phyloP scores from a whole-genome alignment of 2,888 invertebrate species.

The Drosophila meridionalis region DNA sequence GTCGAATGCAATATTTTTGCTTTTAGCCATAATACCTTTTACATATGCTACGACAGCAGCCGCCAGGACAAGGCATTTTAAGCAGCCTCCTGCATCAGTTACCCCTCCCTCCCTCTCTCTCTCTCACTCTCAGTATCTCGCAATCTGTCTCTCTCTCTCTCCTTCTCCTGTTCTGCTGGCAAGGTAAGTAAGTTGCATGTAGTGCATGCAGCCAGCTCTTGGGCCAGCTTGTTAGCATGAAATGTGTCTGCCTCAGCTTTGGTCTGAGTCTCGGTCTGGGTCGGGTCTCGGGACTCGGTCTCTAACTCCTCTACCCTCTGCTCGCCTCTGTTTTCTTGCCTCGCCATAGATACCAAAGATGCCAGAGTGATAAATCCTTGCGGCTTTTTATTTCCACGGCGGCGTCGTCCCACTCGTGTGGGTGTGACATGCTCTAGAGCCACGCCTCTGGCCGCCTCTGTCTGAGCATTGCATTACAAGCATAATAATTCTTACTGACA shows the following conservation, averaged over 20 bases:
- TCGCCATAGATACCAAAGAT: conserved; percentile 62
- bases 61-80: conserved; percentile 47
- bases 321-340: conserved; percentile 4
- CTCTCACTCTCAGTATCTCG: neutral
- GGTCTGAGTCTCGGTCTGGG: neutral
- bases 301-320: neutral
- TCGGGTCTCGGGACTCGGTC: neutral
- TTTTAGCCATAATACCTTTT: conserved; percentile 81
- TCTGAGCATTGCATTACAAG: conserved; percentile 77
- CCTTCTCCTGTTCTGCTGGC: neutral
- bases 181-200: conserved; percentile 73
- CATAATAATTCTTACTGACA: conserved; percentile 80
- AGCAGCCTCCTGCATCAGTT: conserved; percentile 15
- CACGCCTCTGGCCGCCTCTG: conserved; percentile 48
- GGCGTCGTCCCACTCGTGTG: conserved; percentile 49
- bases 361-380: conserved; percentile 80
- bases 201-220: conserved; percentile 23
- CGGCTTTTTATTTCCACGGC: conserved; percentile 77
- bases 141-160: neutral
- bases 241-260: conserved; percentile 64
- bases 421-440: conserved; percentile 57
- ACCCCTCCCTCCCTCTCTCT: neutral
- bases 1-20: conserved; percentile 82
- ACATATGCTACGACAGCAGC: conserved; percentile 77
- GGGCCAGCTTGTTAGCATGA: conserved; percentile 76